A percentile compares a stretch with the other conserved stretches of the same genome.
Conservation (phyloP, 1,140 invertebrate species). For the Eumaeus atala region DNA sequence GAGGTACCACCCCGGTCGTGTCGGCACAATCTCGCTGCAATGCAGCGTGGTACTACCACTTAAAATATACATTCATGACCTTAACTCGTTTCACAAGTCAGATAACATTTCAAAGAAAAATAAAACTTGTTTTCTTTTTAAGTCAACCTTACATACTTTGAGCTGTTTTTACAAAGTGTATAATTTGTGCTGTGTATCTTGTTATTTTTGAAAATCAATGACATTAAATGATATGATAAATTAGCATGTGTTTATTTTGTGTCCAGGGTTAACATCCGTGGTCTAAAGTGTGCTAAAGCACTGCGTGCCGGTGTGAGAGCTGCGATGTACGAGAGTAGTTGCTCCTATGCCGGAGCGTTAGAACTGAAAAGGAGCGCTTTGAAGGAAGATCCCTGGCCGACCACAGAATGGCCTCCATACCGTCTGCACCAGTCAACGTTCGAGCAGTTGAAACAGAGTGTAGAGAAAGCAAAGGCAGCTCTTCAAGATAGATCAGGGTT, state of each 20-base stretch:
- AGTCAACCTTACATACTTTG: no score
- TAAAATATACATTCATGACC: no score
- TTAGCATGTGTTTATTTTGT: not conserved
- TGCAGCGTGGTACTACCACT: no score
- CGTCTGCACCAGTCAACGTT: constrained; percentile 86
- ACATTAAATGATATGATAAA: not conserved
- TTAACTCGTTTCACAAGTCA: no score
- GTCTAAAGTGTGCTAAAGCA: constrained; percentile 57
- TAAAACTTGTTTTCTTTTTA: no score
- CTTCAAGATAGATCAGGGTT: constrained; percentile 76
- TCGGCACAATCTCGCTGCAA: no score
- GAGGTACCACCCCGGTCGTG: no score
- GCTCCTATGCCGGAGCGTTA: constrained; percentile 89
- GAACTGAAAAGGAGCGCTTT: constrained; percentile 84
- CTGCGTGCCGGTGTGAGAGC: constrained; percentile 51
- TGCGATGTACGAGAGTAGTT: constrained; percentile 91
- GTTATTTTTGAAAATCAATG: no score
- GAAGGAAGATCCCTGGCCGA: constrained; percentile 77
- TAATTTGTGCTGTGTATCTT: no score
- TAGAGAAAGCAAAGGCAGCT: constrained; percentile 91
- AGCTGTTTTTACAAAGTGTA: no score
- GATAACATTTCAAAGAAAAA: no score
- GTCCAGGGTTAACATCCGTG: constrained; percentile 56
- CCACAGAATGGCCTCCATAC: constrained; percentile 82
- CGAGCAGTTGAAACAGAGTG: constrained; percentile 90